These are phyloP conservation scores for Boloria euphrosyne DNA, from an alignment of 2,888 invertebrate species.

Conservation along the genomic window DNA sequence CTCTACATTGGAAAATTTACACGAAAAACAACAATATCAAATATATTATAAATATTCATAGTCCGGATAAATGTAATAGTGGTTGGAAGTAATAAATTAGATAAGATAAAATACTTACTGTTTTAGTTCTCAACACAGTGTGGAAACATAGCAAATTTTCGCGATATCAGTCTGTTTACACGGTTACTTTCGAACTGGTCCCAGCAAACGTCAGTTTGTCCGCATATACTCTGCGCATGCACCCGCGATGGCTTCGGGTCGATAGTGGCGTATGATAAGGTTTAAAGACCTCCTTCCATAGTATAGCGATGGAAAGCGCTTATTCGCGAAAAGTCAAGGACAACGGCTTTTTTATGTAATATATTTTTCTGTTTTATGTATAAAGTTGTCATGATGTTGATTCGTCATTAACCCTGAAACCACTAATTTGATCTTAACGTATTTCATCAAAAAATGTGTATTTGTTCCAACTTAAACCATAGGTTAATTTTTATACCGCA, in stretches of 20 bases:
- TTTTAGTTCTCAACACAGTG: not conserved
- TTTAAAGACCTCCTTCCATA: constrained; percentile 46
- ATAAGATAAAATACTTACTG: constrained; percentile 11
- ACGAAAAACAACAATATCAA: too few relatives aligned
- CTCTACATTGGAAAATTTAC: not conserved
- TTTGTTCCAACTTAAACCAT: too few relatives aligned
- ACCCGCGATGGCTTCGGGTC: constrained; percentile 58
- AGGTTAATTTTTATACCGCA: too few relatives aligned
- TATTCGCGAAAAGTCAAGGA: not conserved
- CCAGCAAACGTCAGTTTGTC: constrained; percentile 68
- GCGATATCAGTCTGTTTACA: constrained; percentile 67
- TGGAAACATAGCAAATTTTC: constrained; percentile 24
- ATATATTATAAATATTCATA: too few relatives aligned
- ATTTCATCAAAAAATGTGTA: too few relatives aligned
- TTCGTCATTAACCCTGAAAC: too few relatives aligned
- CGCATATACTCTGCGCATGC: constrained; percentile 71
- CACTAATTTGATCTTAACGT: too few relatives aligned
- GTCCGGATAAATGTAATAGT: too few relatives aligned
- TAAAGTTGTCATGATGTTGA: too few relatives aligned
- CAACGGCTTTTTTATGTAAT: too few relatives aligned
- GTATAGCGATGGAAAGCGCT: constrained; percentile 4
- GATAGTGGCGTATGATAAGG: constrained; percentile 67
- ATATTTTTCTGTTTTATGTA: too few relatives aligned
- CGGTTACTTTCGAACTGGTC: constrained; percentile 54
- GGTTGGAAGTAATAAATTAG: not conserved